These are phyloP conservation scores for Acanthoscelides obtectus DNA, from an alignment of 2,888 invertebrate species.

Conservation along the genomic window DNA sequence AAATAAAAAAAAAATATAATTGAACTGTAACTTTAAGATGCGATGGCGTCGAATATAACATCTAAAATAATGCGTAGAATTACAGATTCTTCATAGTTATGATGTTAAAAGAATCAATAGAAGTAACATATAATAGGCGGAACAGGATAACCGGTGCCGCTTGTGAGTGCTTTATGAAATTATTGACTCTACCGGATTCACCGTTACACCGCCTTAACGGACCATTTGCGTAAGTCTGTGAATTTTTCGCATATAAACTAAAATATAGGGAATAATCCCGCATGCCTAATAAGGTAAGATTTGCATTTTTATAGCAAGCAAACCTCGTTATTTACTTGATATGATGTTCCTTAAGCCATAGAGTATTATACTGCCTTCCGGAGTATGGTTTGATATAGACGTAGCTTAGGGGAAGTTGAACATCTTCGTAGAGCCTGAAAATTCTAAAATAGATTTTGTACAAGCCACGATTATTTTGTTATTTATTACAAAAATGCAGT, in stretches of 20 bases:
- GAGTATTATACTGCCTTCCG: background rate
- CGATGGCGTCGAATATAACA: too few relatives aligned
- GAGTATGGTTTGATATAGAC: background rate
- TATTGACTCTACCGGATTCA: background rate
- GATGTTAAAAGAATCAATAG: background rate
- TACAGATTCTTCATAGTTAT: background rate
- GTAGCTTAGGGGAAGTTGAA: background rate
- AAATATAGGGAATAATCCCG: conserved; percentile 1
- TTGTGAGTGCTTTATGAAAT: background rate
- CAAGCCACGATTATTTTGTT: too few relatives aligned
- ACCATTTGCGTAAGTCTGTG: background rate
- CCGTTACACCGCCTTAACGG: background rate
- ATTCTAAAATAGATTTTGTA: too few relatives aligned
- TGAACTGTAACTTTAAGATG: too few relatives aligned
- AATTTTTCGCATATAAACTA: conserved; percentile 2
- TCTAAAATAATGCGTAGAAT: background rate
- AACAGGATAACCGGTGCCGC: background rate
- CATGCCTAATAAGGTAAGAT: conserved; percentile 5
- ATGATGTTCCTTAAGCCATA: background rate
- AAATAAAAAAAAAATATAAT: too few relatives aligned
- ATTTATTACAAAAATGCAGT: too few relatives aligned
- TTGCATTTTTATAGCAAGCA: background rate
- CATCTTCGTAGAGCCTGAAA: too few relatives aligned
- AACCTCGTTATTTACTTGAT: conserved; percentile 6
- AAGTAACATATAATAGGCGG: background rate